A percentile compares a stretch with the other conserved stretches of the same genome.
These are phyloP conservation scores for Gavia stellata DNA, from an alignment of 2,113 vertebrate genomes.

Conservation along the genomic window DNA sequence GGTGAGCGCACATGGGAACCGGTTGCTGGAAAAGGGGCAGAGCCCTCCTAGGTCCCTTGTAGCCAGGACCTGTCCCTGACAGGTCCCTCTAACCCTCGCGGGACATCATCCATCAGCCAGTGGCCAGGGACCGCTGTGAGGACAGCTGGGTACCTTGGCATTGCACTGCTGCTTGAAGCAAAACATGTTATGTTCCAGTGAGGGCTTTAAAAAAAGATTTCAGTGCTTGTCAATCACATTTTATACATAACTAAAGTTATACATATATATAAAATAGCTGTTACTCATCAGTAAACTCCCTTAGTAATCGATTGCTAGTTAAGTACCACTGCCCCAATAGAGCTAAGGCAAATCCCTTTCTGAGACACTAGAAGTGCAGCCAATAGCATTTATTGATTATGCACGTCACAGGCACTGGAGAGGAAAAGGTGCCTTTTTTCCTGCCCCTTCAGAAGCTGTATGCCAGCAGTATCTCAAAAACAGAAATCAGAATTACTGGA, in stretches of 20 bases:
- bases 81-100: neutral
- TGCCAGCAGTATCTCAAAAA: neutral
- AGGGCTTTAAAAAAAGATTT: neutral
- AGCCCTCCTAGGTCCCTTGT: neutral
- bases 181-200: fast-evolving
- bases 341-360: neutral
- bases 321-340: neutral
- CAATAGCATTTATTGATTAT: neutral
- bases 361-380: neutral
- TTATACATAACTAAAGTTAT: neutral
- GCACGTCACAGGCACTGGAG: neutral
- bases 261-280: neutral
- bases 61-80: neutral
- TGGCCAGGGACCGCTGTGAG: neutral
- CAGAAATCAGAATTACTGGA: neutral
- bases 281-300: neutral
- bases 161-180: neutral
- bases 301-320: slow-evolving; percentile 39
- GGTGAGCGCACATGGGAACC: neutral
- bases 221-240: neutral
- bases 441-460: neutral
- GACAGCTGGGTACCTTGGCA: neutral
- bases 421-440: neutral
- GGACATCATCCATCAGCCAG: neutral
- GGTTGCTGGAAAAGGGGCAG: neutral